phyloP scores from a whole-genome alignment of 2,797 vertebrate genomes.

The Tenualosa ilisha region DNA sequence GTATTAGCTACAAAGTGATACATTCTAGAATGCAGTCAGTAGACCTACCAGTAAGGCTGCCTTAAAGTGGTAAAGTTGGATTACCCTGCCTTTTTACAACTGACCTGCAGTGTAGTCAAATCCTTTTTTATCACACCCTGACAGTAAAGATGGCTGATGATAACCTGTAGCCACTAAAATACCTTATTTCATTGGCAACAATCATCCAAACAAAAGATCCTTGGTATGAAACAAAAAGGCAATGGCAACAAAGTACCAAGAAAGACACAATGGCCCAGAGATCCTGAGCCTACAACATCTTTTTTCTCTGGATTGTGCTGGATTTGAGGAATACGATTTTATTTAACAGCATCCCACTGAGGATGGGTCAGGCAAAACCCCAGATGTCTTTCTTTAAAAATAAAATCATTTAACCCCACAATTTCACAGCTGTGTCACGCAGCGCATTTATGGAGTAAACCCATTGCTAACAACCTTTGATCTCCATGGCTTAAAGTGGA shows the following conservation, averaged over 20 bases:
- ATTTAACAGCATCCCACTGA: background rate
- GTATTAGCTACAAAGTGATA: background rate
- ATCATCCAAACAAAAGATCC: background rate
- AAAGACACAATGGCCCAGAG: background rate
- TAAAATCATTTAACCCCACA: background rate
- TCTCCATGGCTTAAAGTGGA: background rate
- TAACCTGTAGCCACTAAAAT: background rate
- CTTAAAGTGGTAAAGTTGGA: background rate
- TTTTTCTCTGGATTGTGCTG: background rate
- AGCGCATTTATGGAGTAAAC: background rate
- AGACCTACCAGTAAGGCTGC: background rate
- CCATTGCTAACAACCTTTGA: constrained; percentile 12
- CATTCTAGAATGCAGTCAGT: background rate
- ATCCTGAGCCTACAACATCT: background rate
- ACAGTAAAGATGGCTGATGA: background rate
- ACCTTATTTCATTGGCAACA: background rate
- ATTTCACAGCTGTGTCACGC: constrained; percentile 1
- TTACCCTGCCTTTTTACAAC: background rate
- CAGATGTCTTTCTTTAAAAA: background rate
- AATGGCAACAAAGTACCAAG: too few relatives aligned
- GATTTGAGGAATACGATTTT: background rate
- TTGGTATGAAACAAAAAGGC: background rate
- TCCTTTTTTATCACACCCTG: background rate
- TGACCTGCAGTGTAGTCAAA: background rate
- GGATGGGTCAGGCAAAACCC: background rate